Evolutionary conservation across 1,140 invertebrate genomes (phyloP), one percentile per base, ranked within the genome.

Genomic region (Hylyphantes graminicola): DNA sequence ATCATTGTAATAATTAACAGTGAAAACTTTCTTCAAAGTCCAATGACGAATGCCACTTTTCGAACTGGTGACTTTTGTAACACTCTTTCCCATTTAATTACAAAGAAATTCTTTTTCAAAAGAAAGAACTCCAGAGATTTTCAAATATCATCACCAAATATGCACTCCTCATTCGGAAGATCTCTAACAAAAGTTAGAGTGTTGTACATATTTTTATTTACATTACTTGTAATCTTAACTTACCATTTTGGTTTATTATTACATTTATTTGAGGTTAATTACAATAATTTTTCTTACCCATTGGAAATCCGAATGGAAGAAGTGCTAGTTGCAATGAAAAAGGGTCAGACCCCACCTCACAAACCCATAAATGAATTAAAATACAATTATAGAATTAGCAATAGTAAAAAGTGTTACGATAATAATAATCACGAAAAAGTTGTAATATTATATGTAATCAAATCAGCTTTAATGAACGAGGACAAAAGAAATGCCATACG

Each of bases 391-490:
- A 86, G 86, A 53, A 86, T 88, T 75, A 84, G 65, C 13, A 87
- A 86, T 84, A 78, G 83, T 15, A 83, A 86, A 59, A 89, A 89
- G 68, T 89, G 89, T 81, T 21, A 54, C 50, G 7, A 53, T n/a
- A 67, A 82, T 50, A 68, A 68, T 19, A 65, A 74, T 21, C 53
- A 61, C 67, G 81, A 88, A 48, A 81, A 87, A 13, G 84, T 90
- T 12, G 85, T 85, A 53, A 75, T 91, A 9, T 79, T 90, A 64
- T 88, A 88, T 86, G 87, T 97, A 17, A 92, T 98, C 0, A 98
- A 98, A 90, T 97, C 96, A n/a, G 93, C 94, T 7, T 88, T 94
- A 82, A 86, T 91, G 1, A 90, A 98, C 91, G 93, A 94, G 87
- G 90, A 93, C 0, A 91, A 92, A 78, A 91, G 96, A 82, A 87